Evolutionary conservation across 2,113 vertebrate genomes (phyloP).

Genomic region (Indicator maculatus): DNA sequence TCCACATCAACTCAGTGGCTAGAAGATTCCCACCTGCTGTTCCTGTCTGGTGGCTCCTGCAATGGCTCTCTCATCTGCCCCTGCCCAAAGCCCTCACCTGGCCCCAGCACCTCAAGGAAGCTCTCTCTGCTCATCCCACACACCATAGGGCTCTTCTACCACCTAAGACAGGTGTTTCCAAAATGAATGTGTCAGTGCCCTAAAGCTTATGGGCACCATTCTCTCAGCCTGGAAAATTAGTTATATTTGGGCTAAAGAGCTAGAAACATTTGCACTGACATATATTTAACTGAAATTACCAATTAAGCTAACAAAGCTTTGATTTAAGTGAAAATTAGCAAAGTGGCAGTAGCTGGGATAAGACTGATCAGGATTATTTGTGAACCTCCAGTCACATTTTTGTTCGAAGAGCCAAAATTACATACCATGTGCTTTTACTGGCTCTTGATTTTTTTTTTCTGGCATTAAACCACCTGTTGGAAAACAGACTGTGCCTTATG

Average conservation of each 20-base stretch:
- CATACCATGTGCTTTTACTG: neutral
- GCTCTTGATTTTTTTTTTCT: neutral
- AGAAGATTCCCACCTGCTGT: neutral
- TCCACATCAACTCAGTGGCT: neutral
- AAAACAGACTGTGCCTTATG: neutral
- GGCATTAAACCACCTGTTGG: constrained; percentile 54
- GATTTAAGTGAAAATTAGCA: constrained; percentile 32
- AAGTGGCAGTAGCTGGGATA: neutral
- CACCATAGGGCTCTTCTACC: fast-evolving
- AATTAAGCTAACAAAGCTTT: constrained; percentile 25
- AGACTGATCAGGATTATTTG: constrained; percentile 17
- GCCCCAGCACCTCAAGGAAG: neutral
- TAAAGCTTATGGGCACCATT: neutral
- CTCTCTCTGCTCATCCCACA: neutral
- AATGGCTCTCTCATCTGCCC: neutral
- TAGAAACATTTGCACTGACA: neutral
- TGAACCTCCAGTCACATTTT: neutral
- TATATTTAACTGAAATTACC: constrained; percentile 11
- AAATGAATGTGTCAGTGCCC: neutral
- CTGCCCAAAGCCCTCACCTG: neutral
- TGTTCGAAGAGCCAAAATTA: constrained; percentile 11
- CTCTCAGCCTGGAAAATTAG: constrained; percentile 5
- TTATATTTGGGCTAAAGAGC: neutral
- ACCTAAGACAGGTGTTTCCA: neutral
- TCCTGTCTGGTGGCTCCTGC: neutral